Evolutionary conservation across 2,888 invertebrate species (phyloP).

Genomic region (Smittia sp.): DNA sequence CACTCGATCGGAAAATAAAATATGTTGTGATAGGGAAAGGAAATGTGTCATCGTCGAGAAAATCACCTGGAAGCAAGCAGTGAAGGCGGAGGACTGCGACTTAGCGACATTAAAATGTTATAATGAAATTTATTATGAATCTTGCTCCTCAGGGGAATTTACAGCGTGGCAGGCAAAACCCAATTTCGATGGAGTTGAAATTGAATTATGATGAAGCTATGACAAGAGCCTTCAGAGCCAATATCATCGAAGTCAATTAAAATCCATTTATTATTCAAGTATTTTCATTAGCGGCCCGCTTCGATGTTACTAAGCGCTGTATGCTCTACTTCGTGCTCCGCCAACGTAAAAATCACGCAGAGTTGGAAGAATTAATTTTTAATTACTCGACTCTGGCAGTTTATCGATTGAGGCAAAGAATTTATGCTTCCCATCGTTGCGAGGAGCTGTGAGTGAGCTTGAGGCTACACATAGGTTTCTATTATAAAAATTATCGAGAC

Average conservation of each 20-base stretch:
- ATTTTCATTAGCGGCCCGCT: slow-evolving; percentile 24
- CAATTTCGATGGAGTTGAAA: neutral
- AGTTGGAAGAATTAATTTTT: neutral
- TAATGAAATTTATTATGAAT: slow-evolving; percentile 3
- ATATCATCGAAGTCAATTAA: slow-evolving; percentile 28
- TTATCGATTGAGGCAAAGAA: neutral
- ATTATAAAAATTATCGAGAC: too few species aligned
- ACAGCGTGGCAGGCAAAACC: neutral
- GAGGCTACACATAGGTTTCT: too few species aligned
- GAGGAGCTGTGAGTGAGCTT: too few species aligned
- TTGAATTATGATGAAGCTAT: slow-evolving; percentile 1
- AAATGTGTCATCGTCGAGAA: slow-evolving; percentile 11
- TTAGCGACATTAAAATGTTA: slow-evolving; percentile 1
- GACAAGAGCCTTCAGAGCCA: neutral
- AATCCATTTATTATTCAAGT: slow-evolving; percentile 32
- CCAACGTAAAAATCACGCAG: neutral
- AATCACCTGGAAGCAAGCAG: neutral
- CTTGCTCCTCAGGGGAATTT: neutral
- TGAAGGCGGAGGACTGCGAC: neutral
- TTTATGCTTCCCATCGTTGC: neutral
- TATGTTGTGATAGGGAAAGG: slow-evolving; percentile 7
- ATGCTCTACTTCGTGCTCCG: neutral
- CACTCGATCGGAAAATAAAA: neutral
- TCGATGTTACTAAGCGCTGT: neutral
- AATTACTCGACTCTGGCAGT: neutral